phyloP scores from a whole-genome alignment of 2,797 vertebrate genomes.

The Enteromius viviparus region DNA sequence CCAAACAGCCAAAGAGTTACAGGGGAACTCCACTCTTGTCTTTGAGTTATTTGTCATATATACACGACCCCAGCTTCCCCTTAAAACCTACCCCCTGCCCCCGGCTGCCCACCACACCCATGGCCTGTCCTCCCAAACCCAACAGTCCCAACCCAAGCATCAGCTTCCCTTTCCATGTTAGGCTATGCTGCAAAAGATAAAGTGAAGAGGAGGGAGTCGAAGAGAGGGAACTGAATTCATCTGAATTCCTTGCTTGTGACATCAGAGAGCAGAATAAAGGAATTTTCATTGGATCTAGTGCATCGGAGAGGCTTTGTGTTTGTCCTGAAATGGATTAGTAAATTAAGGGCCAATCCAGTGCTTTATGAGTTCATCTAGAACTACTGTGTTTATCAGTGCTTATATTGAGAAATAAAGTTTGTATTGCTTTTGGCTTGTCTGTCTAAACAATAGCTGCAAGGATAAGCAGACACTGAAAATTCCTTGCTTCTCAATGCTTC shows the following conservation, averaged over 20 bases:
- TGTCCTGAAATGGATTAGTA: slow-evolving; percentile 15
- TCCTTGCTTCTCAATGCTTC: neutral
- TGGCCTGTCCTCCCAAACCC: slow-evolving; percentile 36
- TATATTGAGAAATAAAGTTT: neutral
- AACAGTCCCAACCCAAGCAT: slow-evolving; percentile 63
- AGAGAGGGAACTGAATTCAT: slow-evolving; percentile 44
- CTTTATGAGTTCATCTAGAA: neutral
- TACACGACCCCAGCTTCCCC: slow-evolving; percentile 54
- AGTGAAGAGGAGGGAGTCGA: slow-evolving; percentile 49
- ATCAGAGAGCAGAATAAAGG: slow-evolving; percentile 66
- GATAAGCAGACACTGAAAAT: neutral
- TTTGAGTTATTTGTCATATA: slow-evolving; percentile 66
- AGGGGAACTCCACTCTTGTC: slow-evolving; percentile 41
- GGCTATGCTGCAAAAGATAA: slow-evolving; percentile 69
- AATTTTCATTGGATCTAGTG: slow-evolving; percentile 28
- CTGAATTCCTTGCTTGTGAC: slow-evolving; percentile 70
- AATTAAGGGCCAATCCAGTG: neutral
- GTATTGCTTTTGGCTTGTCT: neutral
- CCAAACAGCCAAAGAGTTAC: slow-evolving; percentile 67
- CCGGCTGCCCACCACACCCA: slow-evolving; percentile 43
- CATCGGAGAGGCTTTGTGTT: neutral
- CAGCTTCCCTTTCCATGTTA: slow-evolving; percentile 75
- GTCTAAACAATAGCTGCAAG: slow-evolving; percentile 35
- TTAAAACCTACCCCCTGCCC: slow-evolving; percentile 61
- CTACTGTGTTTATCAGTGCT: slow-evolving; percentile 17